These are phyloP conservation scores for Vannuccia rotundouncinata DNA, from an alignment of 2,888 invertebrate species.

Conservation along the genomic window DNA sequence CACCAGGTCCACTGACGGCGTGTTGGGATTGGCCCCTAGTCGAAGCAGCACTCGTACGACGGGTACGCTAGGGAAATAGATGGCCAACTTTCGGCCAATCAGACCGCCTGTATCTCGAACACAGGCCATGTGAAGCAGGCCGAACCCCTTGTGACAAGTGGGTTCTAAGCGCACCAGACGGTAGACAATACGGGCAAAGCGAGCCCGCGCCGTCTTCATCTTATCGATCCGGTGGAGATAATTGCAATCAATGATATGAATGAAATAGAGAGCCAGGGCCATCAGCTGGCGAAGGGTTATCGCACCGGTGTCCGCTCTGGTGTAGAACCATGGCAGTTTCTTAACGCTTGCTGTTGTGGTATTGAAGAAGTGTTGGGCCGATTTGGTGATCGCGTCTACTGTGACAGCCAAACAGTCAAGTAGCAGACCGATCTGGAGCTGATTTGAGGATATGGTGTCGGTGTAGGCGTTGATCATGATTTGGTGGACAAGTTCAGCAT, in stretches of 20 bases:
- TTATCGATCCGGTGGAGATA: too few relatives aligned
- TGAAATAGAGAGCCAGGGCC: not conserved
- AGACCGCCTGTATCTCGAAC: constrained; percentile 58
- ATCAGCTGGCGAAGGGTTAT: too few relatives aligned
- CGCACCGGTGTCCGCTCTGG: too few relatives aligned
- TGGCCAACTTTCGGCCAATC: not conserved
- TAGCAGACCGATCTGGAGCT: not conserved
- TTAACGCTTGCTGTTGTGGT: too few relatives aligned
- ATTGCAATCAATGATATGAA: not conserved
- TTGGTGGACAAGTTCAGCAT: not conserved
- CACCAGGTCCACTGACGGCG: not conserved
- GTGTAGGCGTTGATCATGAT: not conserved
- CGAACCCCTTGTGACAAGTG: constrained; percentile 54
- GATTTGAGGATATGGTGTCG: not conserved
- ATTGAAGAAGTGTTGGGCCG: too few relatives aligned
- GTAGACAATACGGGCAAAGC: constrained; percentile 61
- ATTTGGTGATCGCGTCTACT: too few relatives aligned
- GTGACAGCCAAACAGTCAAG: too few relatives aligned
- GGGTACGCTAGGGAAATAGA: not conserved
- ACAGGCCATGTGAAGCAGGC: constrained; percentile 65
- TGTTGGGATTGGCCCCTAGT: not conserved
- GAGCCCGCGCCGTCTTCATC: too few relatives aligned
- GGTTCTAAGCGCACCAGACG: constrained; percentile 68
- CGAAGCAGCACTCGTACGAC: not conserved
- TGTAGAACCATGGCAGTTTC: too few relatives aligned